Percentiles rank a stretch among this genome's conserved stretches.
These are phyloP conservation scores for Atractosteus spatula DNA, from an alignment of 2,113 vertebrate species.

Conservation along the genomic window DNA sequence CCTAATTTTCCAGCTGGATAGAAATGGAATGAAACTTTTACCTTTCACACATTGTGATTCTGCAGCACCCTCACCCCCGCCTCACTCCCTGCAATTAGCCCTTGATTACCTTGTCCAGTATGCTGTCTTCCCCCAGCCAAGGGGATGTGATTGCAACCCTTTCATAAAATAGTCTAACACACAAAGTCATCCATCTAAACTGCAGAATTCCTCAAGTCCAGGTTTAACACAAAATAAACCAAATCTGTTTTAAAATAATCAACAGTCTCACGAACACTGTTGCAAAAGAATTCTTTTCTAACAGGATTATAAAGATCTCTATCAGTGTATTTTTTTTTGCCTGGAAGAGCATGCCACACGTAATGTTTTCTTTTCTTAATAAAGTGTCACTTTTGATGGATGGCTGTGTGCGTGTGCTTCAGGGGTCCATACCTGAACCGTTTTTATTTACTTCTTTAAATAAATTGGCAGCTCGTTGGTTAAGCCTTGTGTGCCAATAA, in stretches of 20 bases:
- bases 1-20: constrained; percentile 58
- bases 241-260: constrained; percentile 15
- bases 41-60: constrained; percentile 12
- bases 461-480: constrained; percentile 7
- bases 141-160: neutral
- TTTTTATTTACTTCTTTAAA: constrained; percentile 10
- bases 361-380: constrained; percentile 21
- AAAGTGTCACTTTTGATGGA: constrained; percentile 21
- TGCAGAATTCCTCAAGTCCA: neutral
- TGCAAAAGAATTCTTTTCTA: constrained; percentile 7
- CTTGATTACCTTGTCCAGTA: neutral
- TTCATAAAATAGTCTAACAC: neutral
- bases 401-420: constrained; percentile 2
- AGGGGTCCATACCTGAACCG: neutral
- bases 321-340: constrained; percentile 7
- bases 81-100: constrained; percentile 9
- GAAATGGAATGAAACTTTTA: constrained; percentile 10
- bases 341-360: constrained; percentile 6
- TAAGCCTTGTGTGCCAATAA: neutral
- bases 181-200: too few species aligned
- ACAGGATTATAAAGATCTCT: neutral
- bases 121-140: neutral
- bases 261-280: constrained; percentile 9
- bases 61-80: constrained; percentile 23
- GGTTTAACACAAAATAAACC: neutral